These are phyloP conservation scores for Heliconius aoede DNA, from an alignment of 2,888 invertebrate genomes.

Conservation along the genomic window DNA sequence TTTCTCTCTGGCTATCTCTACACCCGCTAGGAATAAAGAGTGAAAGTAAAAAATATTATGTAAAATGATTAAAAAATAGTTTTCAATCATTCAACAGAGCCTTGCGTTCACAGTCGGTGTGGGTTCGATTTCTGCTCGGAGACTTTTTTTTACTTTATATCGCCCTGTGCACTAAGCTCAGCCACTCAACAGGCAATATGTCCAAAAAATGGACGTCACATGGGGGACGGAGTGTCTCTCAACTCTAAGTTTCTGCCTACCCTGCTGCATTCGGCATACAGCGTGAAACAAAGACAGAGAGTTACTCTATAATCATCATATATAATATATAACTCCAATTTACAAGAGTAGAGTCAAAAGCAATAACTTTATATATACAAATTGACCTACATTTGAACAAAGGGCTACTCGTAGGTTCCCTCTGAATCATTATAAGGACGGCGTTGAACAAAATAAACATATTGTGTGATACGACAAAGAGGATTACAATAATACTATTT, in stretches of 20 bases:
- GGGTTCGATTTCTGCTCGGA: neutral
- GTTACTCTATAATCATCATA: neutral
- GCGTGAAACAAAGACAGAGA: too few species aligned
- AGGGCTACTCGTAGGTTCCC: neutral
- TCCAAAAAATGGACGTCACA: neutral
- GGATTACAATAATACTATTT: conserved; percentile 25
- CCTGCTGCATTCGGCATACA: too few species aligned
- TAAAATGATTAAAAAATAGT: too few species aligned
- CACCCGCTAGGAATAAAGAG: too few species aligned
- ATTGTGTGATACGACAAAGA: conserved; percentile 61
- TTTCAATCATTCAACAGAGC: too few species aligned
- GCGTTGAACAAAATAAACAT: conserved; percentile 61
- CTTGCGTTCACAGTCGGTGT: neutral
- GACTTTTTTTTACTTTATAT: too few species aligned
- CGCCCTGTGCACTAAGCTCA: too few species aligned
- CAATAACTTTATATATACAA: neutral
- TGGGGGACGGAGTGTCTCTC: too few species aligned
- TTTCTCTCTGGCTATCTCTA: too few species aligned
- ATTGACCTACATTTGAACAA: conserved; percentile 15
- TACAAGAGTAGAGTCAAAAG: neutral
- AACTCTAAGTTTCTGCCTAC: too few species aligned
- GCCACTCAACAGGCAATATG: neutral
- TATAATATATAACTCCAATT: neutral
- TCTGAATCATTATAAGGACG: conserved; percentile 49
- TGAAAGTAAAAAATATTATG: too few species aligned